Evolutionary conservation across 1,140 invertebrate genomes (phyloP), one percentile per base, ranked within the genome.

Genomic region (Lepidurus couesii): DNA sequence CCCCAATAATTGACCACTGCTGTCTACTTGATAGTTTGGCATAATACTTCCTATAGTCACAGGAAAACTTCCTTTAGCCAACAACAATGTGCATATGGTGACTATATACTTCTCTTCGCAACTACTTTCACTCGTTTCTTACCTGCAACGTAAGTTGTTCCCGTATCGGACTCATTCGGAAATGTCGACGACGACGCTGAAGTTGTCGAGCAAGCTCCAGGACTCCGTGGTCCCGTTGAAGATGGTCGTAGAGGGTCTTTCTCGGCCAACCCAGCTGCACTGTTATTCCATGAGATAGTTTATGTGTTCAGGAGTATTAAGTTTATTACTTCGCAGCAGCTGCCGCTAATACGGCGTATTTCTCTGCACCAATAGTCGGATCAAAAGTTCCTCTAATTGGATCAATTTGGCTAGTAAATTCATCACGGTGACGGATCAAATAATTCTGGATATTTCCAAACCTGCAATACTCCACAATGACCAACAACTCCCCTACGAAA

Each of bases 381-480:
- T 75, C 16, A 24, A 43, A 76, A 13, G 11, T 13, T 42, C 16
- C 11, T 1, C 9, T 42, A 21, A 10, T 10, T 13, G 34, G 24
- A n/a, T 11, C n/a, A 8, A 96, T 88, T 86, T 95, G 93, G 85
- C 95, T 90, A 6, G 95, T 90, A 81, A 94, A 96, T 77, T 89
- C 87, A 34, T 89, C 87, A 43, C 94, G 87, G 83, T 95, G 92
- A 42, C 89, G 87, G 42, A 92, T 85, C 75, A 98, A 86, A 84
- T 93, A 97, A 83, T 94, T 92, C 79, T 95, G 91, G 4, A 98
- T 87, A 86, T 96, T 97, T 11, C 96, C 96, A 84, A 90, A 94
- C 53, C 90, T 90, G 83, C 95, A 98, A 84, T 92, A 97, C 83
- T 98, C 95, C n/a, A 98, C 94, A 80, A 98, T 93, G 0, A 97